Conservation (phyloP, 1,140 invertebrate genomes). For the Eciton burchellii region DNA sequence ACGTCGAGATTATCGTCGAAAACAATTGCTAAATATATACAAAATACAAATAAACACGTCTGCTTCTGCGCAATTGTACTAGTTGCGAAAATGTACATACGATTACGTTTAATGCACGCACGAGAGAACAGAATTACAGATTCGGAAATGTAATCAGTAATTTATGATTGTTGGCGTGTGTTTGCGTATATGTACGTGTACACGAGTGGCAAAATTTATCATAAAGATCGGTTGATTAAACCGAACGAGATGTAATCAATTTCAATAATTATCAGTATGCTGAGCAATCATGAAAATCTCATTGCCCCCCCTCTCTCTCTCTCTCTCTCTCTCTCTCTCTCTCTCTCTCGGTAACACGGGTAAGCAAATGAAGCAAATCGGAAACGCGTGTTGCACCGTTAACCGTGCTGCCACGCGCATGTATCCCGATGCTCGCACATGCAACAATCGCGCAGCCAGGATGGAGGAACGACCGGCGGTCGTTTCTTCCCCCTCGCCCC, state of each 20-base stretch:
- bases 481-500: constrained; percentile 16
- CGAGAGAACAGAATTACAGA: no score
- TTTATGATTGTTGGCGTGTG: no score
- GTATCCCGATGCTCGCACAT: constrained; percentile 14
- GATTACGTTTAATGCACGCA: no score
- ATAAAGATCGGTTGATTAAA: constrained; percentile 26
- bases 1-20: no score
- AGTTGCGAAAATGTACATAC: no score
- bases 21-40: no score
- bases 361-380: not conserved
- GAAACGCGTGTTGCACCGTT: not conserved
- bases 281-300: not conserved
- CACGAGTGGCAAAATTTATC: not conserved
- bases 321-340: no score
- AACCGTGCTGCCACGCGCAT: not conserved
- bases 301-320: not conserved
- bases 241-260: constrained; percentile 5
- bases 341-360: no score
- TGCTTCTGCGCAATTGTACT: no score
- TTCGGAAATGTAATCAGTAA: no score
- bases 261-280: not conserved
- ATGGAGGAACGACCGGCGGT: not conserved
- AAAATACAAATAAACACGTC: no score
- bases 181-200: no score
- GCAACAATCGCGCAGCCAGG: not conserved